These are phyloP conservation scores for Uria lomvia DNA, from an alignment of 2,113 vertebrate genomes.

Conservation along the genomic window DNA sequence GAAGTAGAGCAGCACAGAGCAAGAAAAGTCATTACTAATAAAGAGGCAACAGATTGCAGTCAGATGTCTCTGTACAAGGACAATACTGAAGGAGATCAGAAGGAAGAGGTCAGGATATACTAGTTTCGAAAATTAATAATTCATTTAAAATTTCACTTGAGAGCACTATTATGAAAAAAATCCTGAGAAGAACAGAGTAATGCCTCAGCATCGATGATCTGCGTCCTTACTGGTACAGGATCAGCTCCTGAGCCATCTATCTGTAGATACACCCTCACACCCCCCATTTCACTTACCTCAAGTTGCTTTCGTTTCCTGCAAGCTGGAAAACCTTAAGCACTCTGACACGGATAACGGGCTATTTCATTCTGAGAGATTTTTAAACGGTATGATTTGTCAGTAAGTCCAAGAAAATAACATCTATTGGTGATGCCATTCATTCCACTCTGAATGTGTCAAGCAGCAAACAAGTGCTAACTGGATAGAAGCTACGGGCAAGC, in stretches of 20 bases:
- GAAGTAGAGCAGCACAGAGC: not conserved
- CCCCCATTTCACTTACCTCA: not conserved
- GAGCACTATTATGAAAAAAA: not conserved
- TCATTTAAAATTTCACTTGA: not conserved
- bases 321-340: not conserved
- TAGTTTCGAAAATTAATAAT: not conserved
- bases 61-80: not conserved
- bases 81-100: not conserved
- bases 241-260: not conserved
- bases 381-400: not conserved
- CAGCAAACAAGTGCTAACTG: not conserved
- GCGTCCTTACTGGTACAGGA: not conserved
- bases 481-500: not conserved
- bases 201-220: not conserved
- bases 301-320: not conserved
- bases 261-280: not conserved
- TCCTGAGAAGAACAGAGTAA: not conserved
- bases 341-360: not conserved
- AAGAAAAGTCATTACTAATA: not conserved
- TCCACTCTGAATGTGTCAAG: not conserved
- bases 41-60: not conserved
- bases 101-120: not conserved
- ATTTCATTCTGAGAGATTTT: not conserved
- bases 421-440: not conserved
- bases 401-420: not conserved